A percentile compares a stretch with the other conserved stretches of the same genome.
Conservation (phyloP, 1,140 invertebrate species). For the Drosophila hydei region DNA sequence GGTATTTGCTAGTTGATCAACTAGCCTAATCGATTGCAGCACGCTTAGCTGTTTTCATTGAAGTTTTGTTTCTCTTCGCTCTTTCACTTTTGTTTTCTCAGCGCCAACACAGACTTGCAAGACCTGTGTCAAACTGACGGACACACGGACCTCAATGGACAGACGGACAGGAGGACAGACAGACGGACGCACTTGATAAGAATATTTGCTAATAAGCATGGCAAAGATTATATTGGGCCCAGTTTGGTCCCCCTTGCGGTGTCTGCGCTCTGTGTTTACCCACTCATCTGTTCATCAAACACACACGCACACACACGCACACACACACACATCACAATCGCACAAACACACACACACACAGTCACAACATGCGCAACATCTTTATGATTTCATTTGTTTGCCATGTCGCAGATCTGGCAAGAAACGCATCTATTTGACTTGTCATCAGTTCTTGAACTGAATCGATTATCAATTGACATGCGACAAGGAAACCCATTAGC, state of each 20-base stretch:
- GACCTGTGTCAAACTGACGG: conserved; percentile 25
- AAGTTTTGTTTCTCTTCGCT: conserved; percentile 5
- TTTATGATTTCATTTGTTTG: conserved; percentile 44
- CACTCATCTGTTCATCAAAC: conserved; percentile 43
- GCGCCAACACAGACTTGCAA: conserved; percentile 55
- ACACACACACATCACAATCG: conserved; percentile 10
- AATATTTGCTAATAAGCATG: conserved; percentile 77
- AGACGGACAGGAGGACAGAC: conserved; percentile 12
- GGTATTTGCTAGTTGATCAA: background rate
- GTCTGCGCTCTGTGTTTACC: conserved; percentile 29
- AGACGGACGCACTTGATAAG: conserved; percentile 60
- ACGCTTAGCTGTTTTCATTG: background rate
- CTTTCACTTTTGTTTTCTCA: conserved; percentile 64
- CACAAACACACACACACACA: conserved; percentile 4
- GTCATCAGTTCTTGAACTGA: conserved; percentile 1
- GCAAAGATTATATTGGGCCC: conserved; percentile 52
- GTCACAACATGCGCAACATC: conserved; percentile 34
- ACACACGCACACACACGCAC: no score
- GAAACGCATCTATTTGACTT: conserved; percentile 14
- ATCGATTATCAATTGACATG: conserved; percentile 11
- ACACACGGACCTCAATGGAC: conserved; percentile 15
- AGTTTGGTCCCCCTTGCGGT: conserved; percentile 14
- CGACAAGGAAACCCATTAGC: background rate
- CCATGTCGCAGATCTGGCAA: conserved; percentile 7
- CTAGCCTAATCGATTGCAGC: background rate